A percentile compares a stretch with the other conserved stretches of the same genome.
These are phyloP conservation scores for Echinarachnius parma DNA, from an alignment of 53 echinoderm and acorn worm genomes.

Conservation along the genomic window DNA sequence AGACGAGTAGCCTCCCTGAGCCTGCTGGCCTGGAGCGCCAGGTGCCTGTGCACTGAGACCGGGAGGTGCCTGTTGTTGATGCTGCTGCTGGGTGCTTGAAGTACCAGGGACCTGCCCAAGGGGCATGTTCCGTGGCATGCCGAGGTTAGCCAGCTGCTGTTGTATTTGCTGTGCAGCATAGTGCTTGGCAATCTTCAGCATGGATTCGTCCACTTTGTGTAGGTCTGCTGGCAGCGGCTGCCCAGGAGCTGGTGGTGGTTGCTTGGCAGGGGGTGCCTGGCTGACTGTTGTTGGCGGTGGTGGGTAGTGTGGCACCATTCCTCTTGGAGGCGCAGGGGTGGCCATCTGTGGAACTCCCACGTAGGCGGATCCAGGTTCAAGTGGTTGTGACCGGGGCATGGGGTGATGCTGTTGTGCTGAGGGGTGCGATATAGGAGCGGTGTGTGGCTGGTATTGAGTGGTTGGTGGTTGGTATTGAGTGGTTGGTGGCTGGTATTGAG, in stretches of 20 bases:
- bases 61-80: not conserved
- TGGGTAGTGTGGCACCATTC: conserved; percentile 31
- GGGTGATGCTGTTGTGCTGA: conserved; percentile 2
- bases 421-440: conserved; percentile 25
- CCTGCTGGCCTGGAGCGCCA: not conserved
- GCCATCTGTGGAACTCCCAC: not conserved
- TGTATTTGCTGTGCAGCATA: conserved; percentile 30
- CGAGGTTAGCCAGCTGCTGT: not conserved
- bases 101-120: not conserved
- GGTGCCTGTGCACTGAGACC: too few relatives aligned
- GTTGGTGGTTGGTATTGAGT: conserved; percentile 21
- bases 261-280: conserved; percentile 1
- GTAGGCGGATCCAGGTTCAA: not conserved
- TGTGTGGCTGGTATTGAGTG: conserved; percentile 15
- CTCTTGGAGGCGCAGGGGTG: conserved; percentile 3
- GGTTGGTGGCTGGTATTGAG: too few relatives aligned
- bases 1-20: conserved; percentile 23
- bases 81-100: not conserved
- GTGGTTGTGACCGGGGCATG: conserved; percentile 14
- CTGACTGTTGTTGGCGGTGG: conserved; percentile 31
- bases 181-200: conserved; percentile 30
- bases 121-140: not conserved
- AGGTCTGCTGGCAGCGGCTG: not conserved
- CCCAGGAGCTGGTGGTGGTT: conserved; percentile 27
- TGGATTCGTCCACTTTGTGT: conserved; percentile 4